A percentile compares a stretch with the other conserved stretches of the same genome.
Evolutionary conservation across 2,888 invertebrate species (phyloP).

Genomic region (Alentia gelatinosa): DNA sequence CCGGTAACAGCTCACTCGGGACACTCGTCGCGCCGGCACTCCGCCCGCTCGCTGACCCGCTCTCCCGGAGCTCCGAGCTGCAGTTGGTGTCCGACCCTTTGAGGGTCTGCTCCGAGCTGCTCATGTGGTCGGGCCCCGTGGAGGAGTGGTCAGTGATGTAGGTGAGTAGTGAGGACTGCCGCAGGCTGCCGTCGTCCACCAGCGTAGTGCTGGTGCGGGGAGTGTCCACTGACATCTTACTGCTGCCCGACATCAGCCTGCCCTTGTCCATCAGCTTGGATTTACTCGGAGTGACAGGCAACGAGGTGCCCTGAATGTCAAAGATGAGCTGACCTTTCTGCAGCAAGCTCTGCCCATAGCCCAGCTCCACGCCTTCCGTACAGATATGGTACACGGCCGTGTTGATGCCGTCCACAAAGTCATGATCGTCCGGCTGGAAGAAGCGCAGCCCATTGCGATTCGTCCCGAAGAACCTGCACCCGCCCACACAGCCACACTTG

Average conservation of each 20-base stretch:
- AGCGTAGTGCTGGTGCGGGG: conserved; percentile 53
- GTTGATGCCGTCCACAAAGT: conserved; percentile 62
- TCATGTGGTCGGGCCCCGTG: neutral
- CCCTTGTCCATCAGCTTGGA: conserved; percentile 35
- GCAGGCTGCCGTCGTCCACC: conserved; percentile 54
- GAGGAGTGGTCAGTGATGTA: conserved; percentile 54
- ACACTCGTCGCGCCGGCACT: conserved; percentile 20
- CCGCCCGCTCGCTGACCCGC: conserved; percentile 7
- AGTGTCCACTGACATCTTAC: conserved; percentile 31
- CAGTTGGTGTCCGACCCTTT: conserved; percentile 12
- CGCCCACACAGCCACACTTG: conserved; percentile 97
- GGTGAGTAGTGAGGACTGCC: neutral
- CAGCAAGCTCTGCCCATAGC: conserved; percentile 95
- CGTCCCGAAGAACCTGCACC: conserved; percentile 95
- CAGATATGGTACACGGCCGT: conserved; percentile 74
- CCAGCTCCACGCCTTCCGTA: conserved; percentile 85
- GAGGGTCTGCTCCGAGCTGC: conserved; percentile 42
- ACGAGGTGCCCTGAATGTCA: conserved; percentile 92
- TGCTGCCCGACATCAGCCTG: neutral
- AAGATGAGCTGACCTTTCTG: conserved; percentile 93
- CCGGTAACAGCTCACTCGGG: conserved; percentile 61
- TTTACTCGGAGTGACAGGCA: conserved; percentile 75
- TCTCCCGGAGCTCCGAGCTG: neutral
- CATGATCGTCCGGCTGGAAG: conserved; percentile 86
- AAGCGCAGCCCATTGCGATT: conserved; percentile 94